Percentiles rank a stretch among this genome's conserved stretches.
phyloP scores from a whole-genome alignment of 1,140 invertebrate species.

The Leptinotarsa undecemlineata region DNA sequence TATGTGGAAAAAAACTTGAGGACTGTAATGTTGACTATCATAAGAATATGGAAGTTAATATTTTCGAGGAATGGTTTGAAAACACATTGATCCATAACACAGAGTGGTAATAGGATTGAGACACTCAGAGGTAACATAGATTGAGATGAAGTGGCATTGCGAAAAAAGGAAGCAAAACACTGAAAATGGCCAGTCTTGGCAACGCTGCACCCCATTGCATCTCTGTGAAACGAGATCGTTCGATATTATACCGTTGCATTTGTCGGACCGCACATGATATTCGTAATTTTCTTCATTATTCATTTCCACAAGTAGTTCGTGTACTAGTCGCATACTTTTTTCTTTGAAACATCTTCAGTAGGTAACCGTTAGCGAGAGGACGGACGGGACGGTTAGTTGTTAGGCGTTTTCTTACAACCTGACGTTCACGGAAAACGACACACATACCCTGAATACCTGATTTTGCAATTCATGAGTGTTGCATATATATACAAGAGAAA shows the following conservation, averaged over 20 bases:
- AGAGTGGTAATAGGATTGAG: no score
- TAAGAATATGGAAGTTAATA: no score
- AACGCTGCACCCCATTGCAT: no score
- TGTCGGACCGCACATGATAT: background rate
- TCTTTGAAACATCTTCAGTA: conserved; percentile 1
- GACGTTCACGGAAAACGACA: background rate
- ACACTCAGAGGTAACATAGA: no score
- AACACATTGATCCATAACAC: no score
- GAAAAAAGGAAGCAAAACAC: no score
- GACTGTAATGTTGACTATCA: no score
- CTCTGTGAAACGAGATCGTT: background rate
- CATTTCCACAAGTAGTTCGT: conserved; percentile 12
- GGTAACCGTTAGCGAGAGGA: background rate
- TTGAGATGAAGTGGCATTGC: no score
- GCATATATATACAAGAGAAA: no score
- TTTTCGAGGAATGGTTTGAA: no score
- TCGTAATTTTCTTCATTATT: conserved; percentile 15
- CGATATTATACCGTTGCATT: background rate
- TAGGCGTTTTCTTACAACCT: background rate
- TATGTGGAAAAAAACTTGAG: no score
- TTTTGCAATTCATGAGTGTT: background rate
- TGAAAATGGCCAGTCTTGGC: no score
- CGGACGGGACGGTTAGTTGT: background rate
- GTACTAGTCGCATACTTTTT: conserved; percentile 4
- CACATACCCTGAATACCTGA: background rate